Evolutionary conservation across 1,140 invertebrate species (phyloP).

Genomic region (Drosophila pandora): DNA sequence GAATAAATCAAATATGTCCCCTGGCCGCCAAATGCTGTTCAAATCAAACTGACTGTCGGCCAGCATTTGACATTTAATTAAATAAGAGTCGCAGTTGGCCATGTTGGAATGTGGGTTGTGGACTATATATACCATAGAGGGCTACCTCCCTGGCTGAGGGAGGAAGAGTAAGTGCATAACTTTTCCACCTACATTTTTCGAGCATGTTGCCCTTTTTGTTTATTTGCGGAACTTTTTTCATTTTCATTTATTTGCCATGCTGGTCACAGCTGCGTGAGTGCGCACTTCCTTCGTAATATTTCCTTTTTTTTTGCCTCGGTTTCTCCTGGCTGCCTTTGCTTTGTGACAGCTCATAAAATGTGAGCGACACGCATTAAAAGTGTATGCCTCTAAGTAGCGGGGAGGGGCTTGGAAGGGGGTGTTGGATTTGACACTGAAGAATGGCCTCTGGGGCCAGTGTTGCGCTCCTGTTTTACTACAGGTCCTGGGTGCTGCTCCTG

Average conservation of each 20-base stretch:
- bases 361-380: constrained; percentile 78
- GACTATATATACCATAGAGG: not conserved
- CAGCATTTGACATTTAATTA: constrained; percentile 78
- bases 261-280: constrained; percentile 77
- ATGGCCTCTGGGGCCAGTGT: constrained; percentile 65
- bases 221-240: constrained; percentile 77
- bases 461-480: constrained; percentile 13
- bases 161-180: constrained; percentile 49
- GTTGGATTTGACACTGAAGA: constrained; percentile 75
- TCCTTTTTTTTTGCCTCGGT: constrained; percentile 33
- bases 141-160: not conserved
- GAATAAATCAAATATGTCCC: constrained; percentile 52
- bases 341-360: constrained; percentile 81
- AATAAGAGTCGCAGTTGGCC: constrained; percentile 58
- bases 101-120: not conserved
- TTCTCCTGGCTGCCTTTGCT: constrained; percentile 54
- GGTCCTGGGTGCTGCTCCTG: constrained; percentile 1
- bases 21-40: constrained; percentile 58
- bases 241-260: constrained; percentile 79
- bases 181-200: constrained; percentile 64
- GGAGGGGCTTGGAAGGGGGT: constrained; percentile 16
- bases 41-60: constrained; percentile 56
- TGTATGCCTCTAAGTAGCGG: constrained; percentile 44
- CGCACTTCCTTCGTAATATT: constrained; percentile 67
- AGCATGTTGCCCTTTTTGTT: constrained; percentile 47